These are phyloP conservation scores for Platygyra sinensis DNA, from an alignment of 64 coral and sea anemone genomes.

Conservation along the genomic window DNA sequence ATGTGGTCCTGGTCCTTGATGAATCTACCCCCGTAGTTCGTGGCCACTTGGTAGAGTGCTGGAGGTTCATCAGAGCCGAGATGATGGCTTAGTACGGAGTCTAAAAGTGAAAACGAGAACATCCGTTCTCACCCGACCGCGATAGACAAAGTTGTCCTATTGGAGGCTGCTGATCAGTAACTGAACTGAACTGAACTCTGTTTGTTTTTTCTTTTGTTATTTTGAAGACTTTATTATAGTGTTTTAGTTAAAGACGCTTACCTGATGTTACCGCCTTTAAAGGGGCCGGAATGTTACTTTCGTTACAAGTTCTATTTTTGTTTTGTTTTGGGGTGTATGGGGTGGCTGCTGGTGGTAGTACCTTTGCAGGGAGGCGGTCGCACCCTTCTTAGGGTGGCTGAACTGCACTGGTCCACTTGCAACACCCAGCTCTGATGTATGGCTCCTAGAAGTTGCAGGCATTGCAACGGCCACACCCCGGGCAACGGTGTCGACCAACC, in stretches of 20 bases:
- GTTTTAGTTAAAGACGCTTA: background rate
- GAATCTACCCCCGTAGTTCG: background rate
- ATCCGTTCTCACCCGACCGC: background rate
- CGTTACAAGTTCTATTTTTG: too few relatives aligned
- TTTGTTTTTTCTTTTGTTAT: background rate
- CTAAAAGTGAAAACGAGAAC: slow-evolving; percentile 9
- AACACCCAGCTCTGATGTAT: too few relatives aligned
- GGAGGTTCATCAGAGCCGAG: background rate
- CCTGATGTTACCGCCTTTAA: background rate
- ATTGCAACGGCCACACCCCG: too few relatives aligned
- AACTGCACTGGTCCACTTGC: too few relatives aligned
- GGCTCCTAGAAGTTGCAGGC: too few relatives aligned
- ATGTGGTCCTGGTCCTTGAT: background rate
- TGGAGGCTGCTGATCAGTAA: slow-evolving; percentile 2
- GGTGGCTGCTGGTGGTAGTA: too few relatives aligned
- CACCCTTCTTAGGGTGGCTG: too few relatives aligned
- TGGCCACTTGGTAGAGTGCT: slow-evolving; percentile 42
- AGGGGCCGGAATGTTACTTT: too few relatives aligned
- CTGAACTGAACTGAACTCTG: too few relatives aligned
- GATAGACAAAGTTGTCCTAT: slow-evolving; percentile 9
- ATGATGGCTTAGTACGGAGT: slow-evolving; percentile 24
- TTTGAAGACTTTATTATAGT: background rate
- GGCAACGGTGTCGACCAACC: too few relatives aligned
- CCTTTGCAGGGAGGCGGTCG: too few relatives aligned
- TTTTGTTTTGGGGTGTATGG: too few relatives aligned